Evolutionary conservation across 2,888 invertebrate species (phyloP).

Genomic region (Nasonovia ribisnigri): DNA sequence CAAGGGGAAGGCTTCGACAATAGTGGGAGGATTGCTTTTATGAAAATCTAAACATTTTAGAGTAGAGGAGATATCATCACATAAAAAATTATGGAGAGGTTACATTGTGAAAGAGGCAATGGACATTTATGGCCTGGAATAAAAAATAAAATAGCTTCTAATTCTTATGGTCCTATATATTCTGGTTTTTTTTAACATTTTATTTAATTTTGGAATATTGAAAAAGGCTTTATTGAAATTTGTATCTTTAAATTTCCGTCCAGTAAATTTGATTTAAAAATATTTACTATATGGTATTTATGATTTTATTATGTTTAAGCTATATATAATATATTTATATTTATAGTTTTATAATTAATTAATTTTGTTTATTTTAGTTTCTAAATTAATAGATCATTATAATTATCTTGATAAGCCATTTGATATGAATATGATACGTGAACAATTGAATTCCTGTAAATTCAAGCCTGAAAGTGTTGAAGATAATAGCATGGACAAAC

Average conservation of each 20-base stretch:
- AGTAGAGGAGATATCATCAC: no score
- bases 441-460: conserved; percentile 49
- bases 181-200: not conserved
- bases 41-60: no score
- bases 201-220: not conserved
- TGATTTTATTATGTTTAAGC: not conserved
- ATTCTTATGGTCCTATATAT: not conserved
- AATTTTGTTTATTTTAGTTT: conserved; percentile 57
- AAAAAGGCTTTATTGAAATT: not conserved
- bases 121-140: no score
- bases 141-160: no score
- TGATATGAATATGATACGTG: conserved; percentile 20
- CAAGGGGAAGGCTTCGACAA: no score
- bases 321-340: not conserved
- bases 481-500: conserved; percentile 59
- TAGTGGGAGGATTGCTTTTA: no score
- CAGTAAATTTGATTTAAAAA: not conserved
- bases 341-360: not conserved
- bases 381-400: conserved; percentile 55
- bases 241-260: not conserved
- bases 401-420: conserved; percentile 52
- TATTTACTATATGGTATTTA: not conserved
- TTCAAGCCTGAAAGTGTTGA: conserved; percentile 55
- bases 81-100: no score
- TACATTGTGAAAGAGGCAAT: no score